Conservation (phyloP, 2,113 vertebrate genomes). For the Rhinolophus sinicus region DNA sequence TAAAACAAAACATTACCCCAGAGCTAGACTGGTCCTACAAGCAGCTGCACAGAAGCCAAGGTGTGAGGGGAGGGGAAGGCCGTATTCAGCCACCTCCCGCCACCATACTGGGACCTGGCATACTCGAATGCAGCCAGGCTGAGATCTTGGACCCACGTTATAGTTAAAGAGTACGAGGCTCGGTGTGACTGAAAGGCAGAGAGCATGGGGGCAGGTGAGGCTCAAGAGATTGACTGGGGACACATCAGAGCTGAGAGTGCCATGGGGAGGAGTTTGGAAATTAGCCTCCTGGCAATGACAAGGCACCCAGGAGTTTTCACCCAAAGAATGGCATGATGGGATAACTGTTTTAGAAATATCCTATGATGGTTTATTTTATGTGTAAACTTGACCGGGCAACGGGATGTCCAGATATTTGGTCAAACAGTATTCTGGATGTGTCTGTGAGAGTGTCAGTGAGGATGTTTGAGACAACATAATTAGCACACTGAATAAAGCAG, state of each 20-base stretch:
- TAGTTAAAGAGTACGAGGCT: background rate
- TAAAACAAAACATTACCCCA: background rate
- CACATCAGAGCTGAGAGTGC: background rate
- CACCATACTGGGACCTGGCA: too few relatives aligned
- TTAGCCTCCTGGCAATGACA: background rate
- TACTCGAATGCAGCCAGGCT: background rate
- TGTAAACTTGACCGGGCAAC: background rate
- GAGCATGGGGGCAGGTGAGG: accelerated
- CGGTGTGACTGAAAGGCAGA: background rate
- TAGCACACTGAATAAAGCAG: background rate
- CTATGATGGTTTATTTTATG: background rate
- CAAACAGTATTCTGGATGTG: background rate
- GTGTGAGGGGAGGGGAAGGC: background rate
- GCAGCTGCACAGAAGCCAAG: background rate
- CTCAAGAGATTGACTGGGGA: background rate
- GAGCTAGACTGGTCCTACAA: background rate
- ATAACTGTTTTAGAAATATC: background rate
- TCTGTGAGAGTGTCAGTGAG: background rate
- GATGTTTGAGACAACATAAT: background rate
- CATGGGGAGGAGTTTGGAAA: background rate
- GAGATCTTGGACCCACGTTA: background rate
- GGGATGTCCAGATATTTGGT: background rate
- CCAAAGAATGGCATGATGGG: background rate
- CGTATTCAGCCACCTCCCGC: background rate
- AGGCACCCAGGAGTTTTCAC: background rate